Evolutionary conservation across 2,797 vertebrate species (phyloP).

Genomic region (Stomatorhinus walkeri): DNA sequence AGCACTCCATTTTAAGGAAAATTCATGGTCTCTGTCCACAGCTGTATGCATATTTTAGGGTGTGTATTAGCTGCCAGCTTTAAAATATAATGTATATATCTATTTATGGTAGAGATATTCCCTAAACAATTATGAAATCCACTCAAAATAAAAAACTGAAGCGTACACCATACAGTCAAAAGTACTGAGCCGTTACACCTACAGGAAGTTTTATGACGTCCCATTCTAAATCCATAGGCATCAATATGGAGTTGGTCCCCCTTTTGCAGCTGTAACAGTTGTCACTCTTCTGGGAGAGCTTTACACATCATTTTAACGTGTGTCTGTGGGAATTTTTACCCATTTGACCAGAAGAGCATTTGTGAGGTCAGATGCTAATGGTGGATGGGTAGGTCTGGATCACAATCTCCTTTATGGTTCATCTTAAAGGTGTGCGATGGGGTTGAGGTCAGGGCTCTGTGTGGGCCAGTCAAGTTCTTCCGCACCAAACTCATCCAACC

Average conservation of each 20-base stretch:
- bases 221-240: background rate
- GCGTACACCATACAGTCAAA: background rate
- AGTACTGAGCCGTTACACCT: background rate
- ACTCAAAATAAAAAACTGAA: background rate
- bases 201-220: background rate
- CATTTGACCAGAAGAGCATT: background rate
- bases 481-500: background rate
- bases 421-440: background rate
- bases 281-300: background rate
- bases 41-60: background rate
- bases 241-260: background rate
- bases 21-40: background rate
- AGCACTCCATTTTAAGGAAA: conserved; percentile 1
- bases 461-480: background rate
- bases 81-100: background rate
- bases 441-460: background rate
- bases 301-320: background rate
- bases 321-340: background rate
- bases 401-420: background rate
- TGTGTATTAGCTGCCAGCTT: background rate
- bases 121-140: background rate
- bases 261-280: background rate
- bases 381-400: background rate
- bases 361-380: background rate
- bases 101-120: background rate